These are phyloP conservation scores for Mamestra brassicae DNA, from an alignment of 2,888 invertebrate species.

Conservation along the genomic window DNA sequence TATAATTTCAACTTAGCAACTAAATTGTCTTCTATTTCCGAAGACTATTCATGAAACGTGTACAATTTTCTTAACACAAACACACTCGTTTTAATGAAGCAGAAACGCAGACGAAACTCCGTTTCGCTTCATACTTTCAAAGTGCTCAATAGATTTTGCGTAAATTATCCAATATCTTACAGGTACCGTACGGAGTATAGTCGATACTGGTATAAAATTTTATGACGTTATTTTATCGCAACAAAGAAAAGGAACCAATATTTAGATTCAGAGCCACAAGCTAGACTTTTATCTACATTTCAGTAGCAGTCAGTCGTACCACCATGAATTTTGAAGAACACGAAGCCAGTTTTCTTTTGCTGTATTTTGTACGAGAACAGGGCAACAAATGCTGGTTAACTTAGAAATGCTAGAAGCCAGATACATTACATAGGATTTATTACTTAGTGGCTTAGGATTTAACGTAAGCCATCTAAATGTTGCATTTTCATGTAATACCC, in stretches of 20 bases:
- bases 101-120: slow-evolving; percentile 26
- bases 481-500: slow-evolving; percentile 41
- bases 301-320: slow-evolving; percentile 41
- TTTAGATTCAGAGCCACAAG: slow-evolving; percentile 55
- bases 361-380: slow-evolving; percentile 27
- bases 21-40: slow-evolving; percentile 17
- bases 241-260: slow-evolving; percentile 54
- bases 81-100: slow-evolving; percentile 40
- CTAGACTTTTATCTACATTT: slow-evolving; percentile 58
- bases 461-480: slow-evolving; percentile 18
- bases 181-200: slow-evolving; percentile 29
- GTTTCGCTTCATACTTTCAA: slow-evolving; percentile 16
- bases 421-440: slow-evolving; percentile 31
- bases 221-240: slow-evolving; percentile 45
- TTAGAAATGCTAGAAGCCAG: slow-evolving; percentile 21
- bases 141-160: slow-evolving; percentile 38
- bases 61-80: slow-evolving; percentile 15
- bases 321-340: slow-evolving; percentile 62
- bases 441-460: slow-evolving; percentile 14
- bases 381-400: slow-evolving; percentile 23
- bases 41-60: slow-evolving; percentile 15
- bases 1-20: slow-evolving; percentile 23
- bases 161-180: slow-evolving; percentile 44
- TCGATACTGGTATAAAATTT: slow-evolving; percentile 50
- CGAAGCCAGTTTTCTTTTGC: slow-evolving; percentile 18